These are phyloP conservation scores for Andrena trimmerana DNA, from an alignment of 2,888 invertebrate genomes.

Conservation along the genomic window DNA sequence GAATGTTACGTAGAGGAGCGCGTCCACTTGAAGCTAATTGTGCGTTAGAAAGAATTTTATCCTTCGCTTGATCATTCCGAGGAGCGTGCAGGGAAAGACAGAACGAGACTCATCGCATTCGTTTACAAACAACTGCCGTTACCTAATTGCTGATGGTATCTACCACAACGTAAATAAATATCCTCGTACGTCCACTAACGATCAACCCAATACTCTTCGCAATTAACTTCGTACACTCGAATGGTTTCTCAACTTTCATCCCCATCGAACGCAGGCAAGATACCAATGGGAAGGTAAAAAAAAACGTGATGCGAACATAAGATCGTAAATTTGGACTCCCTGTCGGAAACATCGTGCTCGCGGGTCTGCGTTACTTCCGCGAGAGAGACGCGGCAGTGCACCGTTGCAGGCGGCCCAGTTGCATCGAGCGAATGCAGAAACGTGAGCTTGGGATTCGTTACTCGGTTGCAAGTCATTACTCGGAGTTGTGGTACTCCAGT, in stretches of 20 bases:
- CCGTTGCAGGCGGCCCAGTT: slow-evolving; percentile 19
- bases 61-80: background rate
- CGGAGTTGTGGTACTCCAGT: slow-evolving; percentile 78
- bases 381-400: slow-evolving; percentile 40
- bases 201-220: background rate
- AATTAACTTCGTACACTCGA: slow-evolving; percentile 7
- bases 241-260: background rate
- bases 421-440: slow-evolving; percentile 57
- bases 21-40: background rate
- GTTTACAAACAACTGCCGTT: background rate
- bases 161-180: background rate
- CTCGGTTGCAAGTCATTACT: slow-evolving; percentile 69
- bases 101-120: background rate
- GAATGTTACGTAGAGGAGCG: background rate
- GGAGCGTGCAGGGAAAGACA: too few species aligned
- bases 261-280: background rate
- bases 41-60: background rate
- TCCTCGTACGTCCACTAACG: background rate
- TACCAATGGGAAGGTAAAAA: too few species aligned
- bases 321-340: slow-evolving; percentile 18
- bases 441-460: slow-evolving; percentile 60
- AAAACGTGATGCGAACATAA: background rate
- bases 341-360: slow-evolving; percentile 55
- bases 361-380: slow-evolving; percentile 64
- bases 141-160: background rate